Percentiles rank a stretch among this genome's conserved stretches.
phyloP scores from a whole-genome alignment of 2,888 invertebrate species.

The Drosophila merina region DNA sequence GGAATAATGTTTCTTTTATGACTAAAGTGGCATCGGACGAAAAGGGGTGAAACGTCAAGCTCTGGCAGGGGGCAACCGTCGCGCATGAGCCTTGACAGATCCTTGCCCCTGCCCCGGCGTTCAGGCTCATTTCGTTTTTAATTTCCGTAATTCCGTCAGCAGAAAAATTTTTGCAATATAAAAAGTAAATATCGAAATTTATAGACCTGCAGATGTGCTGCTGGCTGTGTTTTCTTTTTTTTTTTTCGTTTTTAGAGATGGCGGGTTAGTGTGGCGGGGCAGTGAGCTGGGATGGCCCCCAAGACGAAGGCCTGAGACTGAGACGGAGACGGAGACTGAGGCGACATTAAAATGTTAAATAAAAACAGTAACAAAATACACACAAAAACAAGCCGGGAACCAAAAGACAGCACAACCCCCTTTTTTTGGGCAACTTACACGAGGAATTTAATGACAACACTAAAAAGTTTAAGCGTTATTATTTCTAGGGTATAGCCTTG shows the following conservation, averaged over 20 bases:
- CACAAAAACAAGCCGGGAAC: conserved; percentile 59
- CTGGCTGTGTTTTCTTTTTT: conserved; percentile 9
- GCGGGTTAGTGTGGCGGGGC: conserved; percentile 17
- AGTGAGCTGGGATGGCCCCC: conserved; percentile 22
- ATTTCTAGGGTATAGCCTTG: conserved; percentile 81
- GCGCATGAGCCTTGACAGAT: conserved; percentile 66
- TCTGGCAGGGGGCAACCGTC: not conserved
- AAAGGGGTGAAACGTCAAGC: conserved; percentile 10
- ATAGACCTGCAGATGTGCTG: conserved; percentile 81
- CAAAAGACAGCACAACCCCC: conserved; percentile 14
- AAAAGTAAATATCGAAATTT: conserved; percentile 84
- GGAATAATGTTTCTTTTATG: conserved; percentile 75
- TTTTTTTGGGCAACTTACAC: conserved; percentile 75
- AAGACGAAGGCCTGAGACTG: conserved; percentile 47
- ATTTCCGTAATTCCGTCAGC: conserved; percentile 84
- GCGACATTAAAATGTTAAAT: conserved; percentile 83
- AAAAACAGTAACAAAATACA: conserved; percentile 73
- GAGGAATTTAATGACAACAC: conserved; percentile 84
- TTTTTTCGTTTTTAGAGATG: not conserved
- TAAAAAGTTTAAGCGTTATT: conserved; percentile 84
- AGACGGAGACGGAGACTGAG: conserved; percentile 61
- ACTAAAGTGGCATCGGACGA: conserved; percentile 72
- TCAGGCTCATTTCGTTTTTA: conserved; percentile 83
- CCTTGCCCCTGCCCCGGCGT: conserved; percentile 24
- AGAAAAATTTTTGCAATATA: conserved; percentile 84